Evolutionary conservation across 92 coral and sea anemone species (phyloP).

Genomic region (Zoanthus sociatus): DNA sequence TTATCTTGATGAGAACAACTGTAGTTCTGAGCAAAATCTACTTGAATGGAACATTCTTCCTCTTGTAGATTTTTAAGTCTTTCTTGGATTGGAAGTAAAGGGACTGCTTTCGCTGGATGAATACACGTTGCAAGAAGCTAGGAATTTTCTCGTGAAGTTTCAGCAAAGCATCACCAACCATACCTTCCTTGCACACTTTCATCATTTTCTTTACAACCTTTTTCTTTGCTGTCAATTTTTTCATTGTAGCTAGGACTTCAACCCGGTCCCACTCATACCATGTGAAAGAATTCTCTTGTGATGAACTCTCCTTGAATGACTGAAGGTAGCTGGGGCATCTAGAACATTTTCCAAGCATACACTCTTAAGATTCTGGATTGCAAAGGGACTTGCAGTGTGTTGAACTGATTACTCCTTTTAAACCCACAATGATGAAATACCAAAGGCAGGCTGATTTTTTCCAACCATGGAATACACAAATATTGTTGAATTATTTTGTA

Average conservation of each 20-base stretch:
- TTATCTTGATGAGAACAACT: slow-evolving; percentile 50
- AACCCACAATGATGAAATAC: too few relatives aligned
- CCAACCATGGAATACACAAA: background rate
- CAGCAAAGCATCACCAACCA: slow-evolving; percentile 50
- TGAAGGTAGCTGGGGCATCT: slow-evolving; percentile 46
- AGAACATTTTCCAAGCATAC: background rate
- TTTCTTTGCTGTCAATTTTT: slow-evolving; percentile 15
- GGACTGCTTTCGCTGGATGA: slow-evolving; percentile 57
- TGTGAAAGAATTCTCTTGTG: slow-evolving; percentile 11
- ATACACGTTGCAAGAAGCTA: slow-evolving; percentile 56
- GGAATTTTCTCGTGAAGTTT: slow-evolving; percentile 53
- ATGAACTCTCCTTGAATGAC: slow-evolving; percentile 8
- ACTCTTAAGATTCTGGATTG: background rate
- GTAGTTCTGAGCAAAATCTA: slow-evolving; percentile 60
- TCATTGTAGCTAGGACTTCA: slow-evolving; percentile 37
- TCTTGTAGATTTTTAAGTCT: slow-evolving; percentile 26
- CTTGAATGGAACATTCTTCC: slow-evolving; percentile 56
- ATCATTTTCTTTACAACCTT: slow-evolving; percentile 55
- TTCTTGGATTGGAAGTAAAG: slow-evolving; percentile 56
- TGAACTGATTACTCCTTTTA: too few relatives aligned
- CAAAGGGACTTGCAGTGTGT: background rate
- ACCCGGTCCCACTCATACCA: slow-evolving; percentile 70
- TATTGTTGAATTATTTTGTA: background rate
- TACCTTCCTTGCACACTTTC: slow-evolving; percentile 60
- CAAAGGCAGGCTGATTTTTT: too few relatives aligned